Conservation (phyloP, 2,888 invertebrate genomes). For the Parnassius orleans region DNA sequence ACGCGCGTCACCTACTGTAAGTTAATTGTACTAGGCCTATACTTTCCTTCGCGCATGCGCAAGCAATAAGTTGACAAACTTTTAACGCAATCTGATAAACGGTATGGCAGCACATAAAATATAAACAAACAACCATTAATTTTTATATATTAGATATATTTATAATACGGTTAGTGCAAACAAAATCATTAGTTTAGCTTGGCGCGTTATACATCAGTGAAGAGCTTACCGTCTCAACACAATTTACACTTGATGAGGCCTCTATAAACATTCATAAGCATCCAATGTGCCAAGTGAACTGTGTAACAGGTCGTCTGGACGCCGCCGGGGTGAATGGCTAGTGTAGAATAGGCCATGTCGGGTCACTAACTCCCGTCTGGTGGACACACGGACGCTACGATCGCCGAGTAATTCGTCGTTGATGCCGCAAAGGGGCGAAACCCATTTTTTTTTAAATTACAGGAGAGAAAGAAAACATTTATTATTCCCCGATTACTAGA, state of each 20-base stretch:
- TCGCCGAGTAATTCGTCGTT: constrained; percentile 21
- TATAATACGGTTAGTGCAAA: constrained; percentile 15
- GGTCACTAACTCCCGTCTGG: constrained; percentile 58
- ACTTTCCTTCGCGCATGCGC: no score
- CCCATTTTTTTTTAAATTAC: no score
- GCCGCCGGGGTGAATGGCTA: constrained; percentile 68
- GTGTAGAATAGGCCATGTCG: constrained; percentile 52
- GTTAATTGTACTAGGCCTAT: no score
- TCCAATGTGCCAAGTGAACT: constrained; percentile 52
- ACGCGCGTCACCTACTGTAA: no score
- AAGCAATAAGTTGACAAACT: background rate
- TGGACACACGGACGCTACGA: constrained; percentile 28
- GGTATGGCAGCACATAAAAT: background rate
- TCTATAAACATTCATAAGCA: constrained; percentile 44
- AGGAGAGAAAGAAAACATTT: no score
- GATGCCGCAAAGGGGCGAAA: no score
- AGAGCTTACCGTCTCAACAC: constrained; percentile 23
- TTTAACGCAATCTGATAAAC: no score
- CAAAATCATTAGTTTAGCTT: constrained; percentile 15
- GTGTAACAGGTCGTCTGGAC: constrained; percentile 72
- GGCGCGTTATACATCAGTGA: constrained; percentile 18
- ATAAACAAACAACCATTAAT: background rate
- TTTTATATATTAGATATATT: background rate
- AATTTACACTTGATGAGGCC: constrained; percentile 28
- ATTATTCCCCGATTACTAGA: no score